These are phyloP conservation scores for Clanis bilineata DNA, from an alignment of 2,888 invertebrate species.

Conservation along the genomic window DNA sequence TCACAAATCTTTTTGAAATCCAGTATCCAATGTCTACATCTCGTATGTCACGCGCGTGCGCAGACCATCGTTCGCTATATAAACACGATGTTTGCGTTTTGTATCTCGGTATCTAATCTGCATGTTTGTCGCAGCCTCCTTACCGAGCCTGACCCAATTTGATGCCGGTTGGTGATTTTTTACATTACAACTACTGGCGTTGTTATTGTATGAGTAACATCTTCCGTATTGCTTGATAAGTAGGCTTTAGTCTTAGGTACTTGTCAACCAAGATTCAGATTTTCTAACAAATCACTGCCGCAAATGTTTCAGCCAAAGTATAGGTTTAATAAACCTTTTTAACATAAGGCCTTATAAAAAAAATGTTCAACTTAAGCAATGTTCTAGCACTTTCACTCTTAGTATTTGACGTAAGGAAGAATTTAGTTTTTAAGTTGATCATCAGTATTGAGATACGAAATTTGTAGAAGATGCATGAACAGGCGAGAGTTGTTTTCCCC, in stretches of 20 bases:
- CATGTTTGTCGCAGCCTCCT: constrained; percentile 69
- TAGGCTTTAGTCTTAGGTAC: too few relatives aligned
- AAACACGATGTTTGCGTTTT: constrained; percentile 52
- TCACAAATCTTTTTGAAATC: neutral
- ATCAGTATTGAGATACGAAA: too few relatives aligned
- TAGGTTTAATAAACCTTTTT: too few relatives aligned
- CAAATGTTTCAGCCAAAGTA: too few relatives aligned
- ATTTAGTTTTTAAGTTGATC: too few relatives aligned
- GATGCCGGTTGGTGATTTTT: neutral
- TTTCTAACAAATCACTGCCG: too few relatives aligned
- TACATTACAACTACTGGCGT: neutral
- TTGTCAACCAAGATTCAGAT: neutral
- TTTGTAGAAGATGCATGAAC: too few relatives aligned
- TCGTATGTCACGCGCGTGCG: neutral
- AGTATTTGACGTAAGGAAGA: too few relatives aligned
- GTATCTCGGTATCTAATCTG: constrained; percentile 62
- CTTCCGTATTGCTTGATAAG: neutral
- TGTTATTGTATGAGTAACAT: neutral
- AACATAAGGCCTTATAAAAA: too few relatives aligned
- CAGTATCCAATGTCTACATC: neutral
- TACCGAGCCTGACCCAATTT: constrained; percentile 62
- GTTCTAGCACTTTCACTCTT: too few relatives aligned
- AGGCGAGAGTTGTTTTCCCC: too few relatives aligned
- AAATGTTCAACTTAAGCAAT: too few relatives aligned
- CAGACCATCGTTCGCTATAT: constrained; percentile 19